These are phyloP conservation scores for Smittia aterrima DNA, from an alignment of 2,888 invertebrate species.

Conservation along the genomic window DNA sequence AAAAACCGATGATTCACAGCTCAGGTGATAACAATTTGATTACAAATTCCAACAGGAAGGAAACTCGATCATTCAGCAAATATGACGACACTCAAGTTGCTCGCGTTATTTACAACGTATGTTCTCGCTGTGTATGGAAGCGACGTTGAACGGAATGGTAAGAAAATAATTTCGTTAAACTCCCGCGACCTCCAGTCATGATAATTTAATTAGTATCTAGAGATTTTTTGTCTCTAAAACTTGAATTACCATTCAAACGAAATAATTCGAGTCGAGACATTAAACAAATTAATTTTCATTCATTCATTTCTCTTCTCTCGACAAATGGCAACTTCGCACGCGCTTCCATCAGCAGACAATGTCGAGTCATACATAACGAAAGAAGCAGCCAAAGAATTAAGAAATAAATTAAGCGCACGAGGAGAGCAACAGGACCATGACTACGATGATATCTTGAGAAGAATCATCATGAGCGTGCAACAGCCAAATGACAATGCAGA, in stretches of 20 bases:
- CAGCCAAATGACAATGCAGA: constrained; percentile 36
- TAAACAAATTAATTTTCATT: constrained; percentile 3
- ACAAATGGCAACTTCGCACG: too few relatives aligned
- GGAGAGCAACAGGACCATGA: constrained; percentile 36
- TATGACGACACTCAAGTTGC: neutral
- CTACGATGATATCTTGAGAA: constrained; percentile 43
- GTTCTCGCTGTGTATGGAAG: neutral
- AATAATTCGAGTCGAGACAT: neutral
- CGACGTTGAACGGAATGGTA: constrained; percentile 21
- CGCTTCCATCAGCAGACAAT: neutral
- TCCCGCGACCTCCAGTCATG: neutral
- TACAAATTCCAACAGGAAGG: too few relatives aligned
- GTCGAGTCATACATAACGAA: constrained; percentile 43
- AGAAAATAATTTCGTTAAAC: neutral
- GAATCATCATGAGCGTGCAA: constrained; percentile 31
- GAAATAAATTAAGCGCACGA: constrained; percentile 34
- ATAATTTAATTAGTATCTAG: neutral
- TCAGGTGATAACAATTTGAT: too few relatives aligned
- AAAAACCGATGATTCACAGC: too few relatives aligned
- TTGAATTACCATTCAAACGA: too few relatives aligned
- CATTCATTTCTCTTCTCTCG: too few relatives aligned
- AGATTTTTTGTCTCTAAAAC: too few relatives aligned
- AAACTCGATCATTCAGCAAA: too few relatives aligned
- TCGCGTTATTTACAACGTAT: constrained; percentile 22
- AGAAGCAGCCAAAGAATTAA: constrained; percentile 42